Base-by-base conservation (phyloP, 2,113 vertebrate genomes). In the Sylvilagus bachmani region DNA sequence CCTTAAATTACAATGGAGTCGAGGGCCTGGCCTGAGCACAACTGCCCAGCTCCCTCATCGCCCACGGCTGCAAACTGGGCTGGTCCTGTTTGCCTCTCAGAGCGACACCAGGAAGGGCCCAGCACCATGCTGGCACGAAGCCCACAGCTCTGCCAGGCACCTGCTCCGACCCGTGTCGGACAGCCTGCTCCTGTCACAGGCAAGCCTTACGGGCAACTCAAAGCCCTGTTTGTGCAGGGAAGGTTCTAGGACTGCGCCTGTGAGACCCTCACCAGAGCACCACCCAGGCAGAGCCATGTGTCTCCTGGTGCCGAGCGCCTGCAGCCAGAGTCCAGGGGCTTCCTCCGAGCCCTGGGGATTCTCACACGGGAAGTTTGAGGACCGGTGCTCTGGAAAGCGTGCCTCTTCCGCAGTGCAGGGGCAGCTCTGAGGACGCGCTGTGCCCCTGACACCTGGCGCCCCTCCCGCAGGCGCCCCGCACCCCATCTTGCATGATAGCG, bases 141-240 rank as follows among this genome's bases (percentile, higher is more conserved):
- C 33, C 84, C 38, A n/a, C 12, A 21, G 11, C 84, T 58, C 75
- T 19, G 10, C 55, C 69, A 27, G 19, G 33, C 2, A 13, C 10
- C 75, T 4, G 25, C 29, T 12, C 31, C 44, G 75, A 27, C 66
- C 25, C 0, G 14, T 27, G 24, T 5, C 4, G 22, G 3, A 8
- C 36, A 9, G 0, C 33, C 86, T 67, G 10, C n/a, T 49, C 16
- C 53, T 19, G 22, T 13, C 7, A 2, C 0, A 1, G 13, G 33
- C 13, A 2, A 10, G 27, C 69, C 92, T 71, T 9, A 0, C 0
- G 1, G 75, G 69, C 49, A 13, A 22, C 0, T 0, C 31, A 74
- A 71, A 29, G 61, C 21, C 77, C 33, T 53, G 6, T 51, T 9
- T 31, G 11, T 77, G 55, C 51, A 38, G 85, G 61, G 44, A 58